Evolutionary conservation across 2,888 invertebrate genomes (phyloP).

Genomic region (Clusia tigrina): DNA sequence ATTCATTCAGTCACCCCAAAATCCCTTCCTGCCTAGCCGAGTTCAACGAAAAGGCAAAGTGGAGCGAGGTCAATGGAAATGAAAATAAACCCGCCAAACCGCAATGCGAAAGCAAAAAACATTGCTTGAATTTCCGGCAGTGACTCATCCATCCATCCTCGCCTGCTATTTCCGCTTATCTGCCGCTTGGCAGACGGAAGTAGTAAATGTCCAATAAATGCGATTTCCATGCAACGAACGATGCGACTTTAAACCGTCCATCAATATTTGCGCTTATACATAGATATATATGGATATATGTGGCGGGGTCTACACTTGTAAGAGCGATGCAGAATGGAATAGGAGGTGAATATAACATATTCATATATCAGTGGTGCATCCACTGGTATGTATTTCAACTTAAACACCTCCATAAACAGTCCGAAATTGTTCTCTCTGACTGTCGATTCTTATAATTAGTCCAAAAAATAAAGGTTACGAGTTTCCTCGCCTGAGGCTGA

Average conservation of each 20-base stretch:
- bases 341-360: no score
- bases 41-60: background rate
- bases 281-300: no score
- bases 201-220: background rate
- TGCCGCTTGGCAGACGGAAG: background rate
- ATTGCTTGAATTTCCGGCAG: background rate
- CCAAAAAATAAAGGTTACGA: no score
- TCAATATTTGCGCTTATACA: no score
- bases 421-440: no score
- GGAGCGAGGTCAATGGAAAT: constrained; percentile 3
- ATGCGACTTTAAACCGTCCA: background rate
- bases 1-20: background rate
- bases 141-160: background rate
- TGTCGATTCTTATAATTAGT: no score
- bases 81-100: background rate
- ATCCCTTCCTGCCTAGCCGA: background rate
- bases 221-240: background rate
- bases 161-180: background rate
- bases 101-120: background rate
- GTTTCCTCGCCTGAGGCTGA: no score
- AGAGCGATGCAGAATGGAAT: no score
- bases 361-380: no score
- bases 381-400: no score
- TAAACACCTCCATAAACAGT: no score
- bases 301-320: no score